These are phyloP conservation scores for Macrobrachium rosenbergii DNA, from an alignment of 1,140 invertebrate genomes.

Conservation along the genomic window DNA sequence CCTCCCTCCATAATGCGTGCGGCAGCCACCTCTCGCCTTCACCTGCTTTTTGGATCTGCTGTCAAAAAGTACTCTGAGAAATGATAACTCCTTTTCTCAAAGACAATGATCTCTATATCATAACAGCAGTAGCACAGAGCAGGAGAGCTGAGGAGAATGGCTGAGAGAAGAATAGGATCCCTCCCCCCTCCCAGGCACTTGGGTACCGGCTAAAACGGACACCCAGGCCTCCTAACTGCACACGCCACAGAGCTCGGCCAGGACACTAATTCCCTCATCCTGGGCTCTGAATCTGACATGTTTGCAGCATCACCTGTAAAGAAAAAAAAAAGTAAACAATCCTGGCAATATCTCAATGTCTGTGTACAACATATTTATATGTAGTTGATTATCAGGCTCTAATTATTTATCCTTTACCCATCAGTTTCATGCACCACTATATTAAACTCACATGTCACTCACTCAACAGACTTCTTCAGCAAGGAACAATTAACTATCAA, in stretches of 20 bases:
- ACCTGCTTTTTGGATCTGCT: conserved; percentile 6
- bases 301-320: conserved; percentile 42
- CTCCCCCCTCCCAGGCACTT: conserved; percentile 56
- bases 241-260: conserved; percentile 61
- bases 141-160: conserved; percentile 29
- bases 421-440: too few species aligned
- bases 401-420: too few species aligned
- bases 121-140: background rate
- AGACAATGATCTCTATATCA: background rate
- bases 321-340: background rate
- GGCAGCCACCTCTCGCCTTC: conserved; percentile 43
- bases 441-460: too few species aligned
- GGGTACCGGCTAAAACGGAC: conserved; percentile 1
- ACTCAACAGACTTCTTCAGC: too few species aligned
- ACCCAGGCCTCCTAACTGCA: conserved; percentile 56
- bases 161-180: conserved; percentile 57
- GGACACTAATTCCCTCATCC: conserved; percentile 59
- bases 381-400: too few species aligned
- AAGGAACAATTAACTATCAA: too few species aligned
- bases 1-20: conserved; percentile 49
- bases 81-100: conserved; percentile 1
- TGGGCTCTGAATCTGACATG: conserved; percentile 56
- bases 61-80: background rate
- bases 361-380: too few species aligned
- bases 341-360: too few species aligned